Evolutionary conservation across 1,140 invertebrate species (phyloP).

Genomic region (Trinorchestia longiramus): DNA sequence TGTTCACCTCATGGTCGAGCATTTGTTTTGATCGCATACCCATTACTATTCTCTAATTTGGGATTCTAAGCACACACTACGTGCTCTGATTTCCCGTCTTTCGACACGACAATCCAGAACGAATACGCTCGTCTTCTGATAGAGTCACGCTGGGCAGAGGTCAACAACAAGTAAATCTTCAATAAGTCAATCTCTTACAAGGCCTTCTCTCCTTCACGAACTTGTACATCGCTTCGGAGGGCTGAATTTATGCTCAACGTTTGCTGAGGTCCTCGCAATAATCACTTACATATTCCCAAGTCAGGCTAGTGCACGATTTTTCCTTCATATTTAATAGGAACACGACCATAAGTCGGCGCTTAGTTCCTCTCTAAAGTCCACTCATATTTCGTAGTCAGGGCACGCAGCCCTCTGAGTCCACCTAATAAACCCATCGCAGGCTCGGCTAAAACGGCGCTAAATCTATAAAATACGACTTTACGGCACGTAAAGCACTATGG

Average conservation of each 20-base stretch:
- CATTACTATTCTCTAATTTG: not conserved
- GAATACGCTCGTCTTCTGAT: not conserved
- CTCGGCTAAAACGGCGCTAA: slow-evolving; percentile 49
- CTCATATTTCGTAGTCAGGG: slow-evolving; percentile 51
- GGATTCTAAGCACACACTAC: not conserved
- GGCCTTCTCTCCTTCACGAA: slow-evolving; percentile 8
- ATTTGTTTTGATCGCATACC: not conserved
- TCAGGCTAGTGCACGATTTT: slow-evolving; percentile 30
- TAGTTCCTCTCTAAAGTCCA: slow-evolving; percentile 49
- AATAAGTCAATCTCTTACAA: slow-evolving; percentile 7
- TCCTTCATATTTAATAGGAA: slow-evolving; percentile 48
- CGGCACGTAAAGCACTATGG: slow-evolving; percentile 51
- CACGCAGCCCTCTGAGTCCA: slow-evolving; percentile 44
- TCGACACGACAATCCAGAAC: not conserved
- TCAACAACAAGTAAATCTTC: not conserved
- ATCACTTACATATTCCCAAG: slow-evolving; percentile 51
- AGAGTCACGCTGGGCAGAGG: not conserved
- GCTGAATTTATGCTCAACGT: not conserved
- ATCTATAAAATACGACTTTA: slow-evolving; percentile 51
- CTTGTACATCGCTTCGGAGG: not conserved
- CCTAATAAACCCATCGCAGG: slow-evolving; percentile 54
- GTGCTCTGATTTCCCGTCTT: not conserved
- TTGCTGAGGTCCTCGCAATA: slow-evolving; percentile 3
- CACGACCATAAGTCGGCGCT: slow-evolving; percentile 48
- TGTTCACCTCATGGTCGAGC: not conserved